Evolutionary conservation across 2,888 invertebrate species (phyloP).

Genomic region (Listrodromus nycthemerus): DNA sequence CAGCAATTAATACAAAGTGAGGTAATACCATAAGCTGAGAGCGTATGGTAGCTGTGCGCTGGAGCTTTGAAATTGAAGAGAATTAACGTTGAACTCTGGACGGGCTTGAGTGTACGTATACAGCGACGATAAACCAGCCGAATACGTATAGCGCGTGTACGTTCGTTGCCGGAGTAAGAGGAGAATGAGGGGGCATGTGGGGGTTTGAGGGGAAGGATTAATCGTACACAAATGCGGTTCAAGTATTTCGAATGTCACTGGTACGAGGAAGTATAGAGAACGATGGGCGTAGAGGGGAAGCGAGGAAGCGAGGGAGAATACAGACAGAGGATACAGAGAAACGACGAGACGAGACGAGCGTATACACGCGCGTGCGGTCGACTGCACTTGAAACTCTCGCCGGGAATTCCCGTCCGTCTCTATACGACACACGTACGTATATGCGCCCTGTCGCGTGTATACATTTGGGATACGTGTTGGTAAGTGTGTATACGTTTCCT

Average conservation of each 20-base stretch:
- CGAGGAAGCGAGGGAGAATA: neutral
- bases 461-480: constrained; percentile 33
- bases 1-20: constrained; percentile 19
- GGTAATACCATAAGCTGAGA: constrained; percentile 24
- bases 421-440: constrained; percentile 25
- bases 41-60: constrained; percentile 17
- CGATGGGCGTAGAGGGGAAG: constrained; percentile 11
- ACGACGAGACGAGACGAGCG: constrained; percentile 41
- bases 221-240: constrained; percentile 67
- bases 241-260: constrained; percentile 65
- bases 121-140: constrained; percentile 3
- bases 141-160: constrained; percentile 18
- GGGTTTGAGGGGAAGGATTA: constrained; percentile 51
- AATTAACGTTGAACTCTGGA: constrained; percentile 52
- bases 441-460: constrained; percentile 21
- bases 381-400: constrained; percentile 62
- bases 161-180: neutral
- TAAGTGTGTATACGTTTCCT: constrained; percentile 45
- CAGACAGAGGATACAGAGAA: constrained; percentile 11
- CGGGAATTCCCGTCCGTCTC: constrained; percentile 52
- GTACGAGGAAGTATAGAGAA: constrained; percentile 2
- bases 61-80: constrained; percentile 51
- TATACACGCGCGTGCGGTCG: constrained; percentile 50
- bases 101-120: constrained; percentile 9
- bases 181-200: constrained; percentile 16